Conservation (phyloP, 2,113 vertebrate genomes). For the Psittacara wagleri region DNA sequence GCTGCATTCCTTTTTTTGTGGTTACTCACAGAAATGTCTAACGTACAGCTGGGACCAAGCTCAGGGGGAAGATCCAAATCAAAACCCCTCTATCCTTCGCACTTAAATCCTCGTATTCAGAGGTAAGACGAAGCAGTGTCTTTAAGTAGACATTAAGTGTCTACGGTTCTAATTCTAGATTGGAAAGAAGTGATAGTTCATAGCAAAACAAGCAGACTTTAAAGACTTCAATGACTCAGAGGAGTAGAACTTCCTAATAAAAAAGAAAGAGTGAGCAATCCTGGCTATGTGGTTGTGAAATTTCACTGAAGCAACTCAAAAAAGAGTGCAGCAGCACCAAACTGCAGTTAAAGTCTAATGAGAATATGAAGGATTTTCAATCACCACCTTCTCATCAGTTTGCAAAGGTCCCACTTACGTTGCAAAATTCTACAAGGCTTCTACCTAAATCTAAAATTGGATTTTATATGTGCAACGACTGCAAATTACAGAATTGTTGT, state of each 20-base stretch:
- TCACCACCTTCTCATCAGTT: background rate
- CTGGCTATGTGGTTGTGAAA: background rate
- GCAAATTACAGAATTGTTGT: conserved; percentile 17
- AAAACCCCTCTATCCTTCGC: background rate
- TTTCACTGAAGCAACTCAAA: background rate
- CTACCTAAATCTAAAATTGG: background rate
- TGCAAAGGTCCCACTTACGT: background rate
- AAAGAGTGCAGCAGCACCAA: background rate
- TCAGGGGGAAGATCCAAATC: background rate
- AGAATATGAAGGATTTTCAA: background rate
- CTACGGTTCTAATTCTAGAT: background rate
- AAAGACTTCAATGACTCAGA: background rate
- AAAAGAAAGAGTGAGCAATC: background rate
- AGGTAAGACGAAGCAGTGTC: background rate
- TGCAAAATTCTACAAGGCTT: background rate
- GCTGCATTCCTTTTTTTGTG: background rate
- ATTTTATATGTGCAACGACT: background rate
- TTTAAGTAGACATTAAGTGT: background rate
- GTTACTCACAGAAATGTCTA: background rate
- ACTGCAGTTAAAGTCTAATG: background rate
- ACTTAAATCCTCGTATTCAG: background rate
- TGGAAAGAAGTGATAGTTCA: background rate
- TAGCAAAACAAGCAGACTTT: background rate
- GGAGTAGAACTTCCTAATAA: background rate
- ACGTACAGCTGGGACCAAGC: background rate